A percentile compares a stretch with the other conserved stretches of the same genome.
phyloP scores from a whole-genome alignment of 1,140 invertebrate genomes.

The Drosophila lowei region DNA sequence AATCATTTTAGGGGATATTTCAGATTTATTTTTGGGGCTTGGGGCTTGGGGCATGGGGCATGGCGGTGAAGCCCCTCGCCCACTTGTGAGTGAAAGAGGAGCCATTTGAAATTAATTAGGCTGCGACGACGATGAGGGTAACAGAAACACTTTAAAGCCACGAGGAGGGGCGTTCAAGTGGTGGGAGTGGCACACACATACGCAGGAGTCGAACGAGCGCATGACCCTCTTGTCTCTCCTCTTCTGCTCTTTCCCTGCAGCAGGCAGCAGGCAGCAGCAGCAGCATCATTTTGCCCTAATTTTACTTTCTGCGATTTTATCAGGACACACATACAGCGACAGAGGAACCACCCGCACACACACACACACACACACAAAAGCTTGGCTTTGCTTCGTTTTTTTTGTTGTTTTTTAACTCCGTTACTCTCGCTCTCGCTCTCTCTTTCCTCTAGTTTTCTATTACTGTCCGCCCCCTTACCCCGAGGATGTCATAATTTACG shows the following conservation, averaged over 20 bases:
- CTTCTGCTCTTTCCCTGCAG: not conserved
- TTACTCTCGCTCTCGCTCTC: slow-evolving; percentile 21
- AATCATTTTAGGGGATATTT: not conserved
- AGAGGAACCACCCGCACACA: slow-evolving; percentile 37
- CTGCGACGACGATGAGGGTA: slow-evolving; percentile 52
- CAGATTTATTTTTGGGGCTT: not conserved
- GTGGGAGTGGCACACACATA: slow-evolving; percentile 49
- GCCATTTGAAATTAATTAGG: slow-evolving; percentile 79
- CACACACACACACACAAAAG: slow-evolving; percentile 25
- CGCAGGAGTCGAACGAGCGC: not conserved
- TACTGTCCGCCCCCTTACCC: not conserved
- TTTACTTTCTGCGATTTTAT: slow-evolving; percentile 81
- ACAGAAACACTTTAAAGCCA: slow-evolving; percentile 51
- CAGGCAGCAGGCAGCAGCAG: slow-evolving; percentile 6
- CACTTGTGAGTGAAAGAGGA: slow-evolving; percentile 12
- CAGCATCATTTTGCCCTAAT: slow-evolving; percentile 75
- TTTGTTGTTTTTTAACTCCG: slow-evolving; percentile 17
- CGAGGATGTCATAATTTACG: slow-evolving; percentile 75
- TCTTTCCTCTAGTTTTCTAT: not conserved
- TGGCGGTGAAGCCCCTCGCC: slow-evolving; percentile 2
- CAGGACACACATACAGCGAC: slow-evolving; percentile 55
- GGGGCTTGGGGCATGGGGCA: not conserved
- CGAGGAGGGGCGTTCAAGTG: slow-evolving; percentile 38
- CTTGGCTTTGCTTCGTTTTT: slow-evolving; percentile 9
- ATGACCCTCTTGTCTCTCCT: too few relatives aligned